These are phyloP conservation scores for Kradibia gibbosae DNA, from an alignment of 1,140 invertebrate genomes.

Conservation along the genomic window DNA sequence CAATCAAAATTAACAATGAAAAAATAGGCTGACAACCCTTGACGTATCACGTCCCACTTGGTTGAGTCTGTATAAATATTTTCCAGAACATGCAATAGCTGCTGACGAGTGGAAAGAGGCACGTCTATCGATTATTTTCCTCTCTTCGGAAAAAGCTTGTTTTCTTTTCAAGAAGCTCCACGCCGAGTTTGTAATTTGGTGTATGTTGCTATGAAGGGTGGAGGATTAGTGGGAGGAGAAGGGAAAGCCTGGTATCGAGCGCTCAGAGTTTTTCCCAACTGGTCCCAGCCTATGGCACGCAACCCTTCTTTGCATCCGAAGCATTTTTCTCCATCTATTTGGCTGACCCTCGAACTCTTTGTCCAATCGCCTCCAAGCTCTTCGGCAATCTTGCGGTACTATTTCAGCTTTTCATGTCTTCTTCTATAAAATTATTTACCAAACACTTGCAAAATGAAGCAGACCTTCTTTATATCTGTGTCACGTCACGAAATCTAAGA, in stretches of 20 bases:
- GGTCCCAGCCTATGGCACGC: background rate
- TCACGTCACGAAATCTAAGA: background rate
- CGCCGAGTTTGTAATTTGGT: conserved; percentile 44
- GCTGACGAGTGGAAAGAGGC: background rate
- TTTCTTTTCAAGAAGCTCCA: conserved; percentile 28
- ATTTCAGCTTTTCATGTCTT: background rate
- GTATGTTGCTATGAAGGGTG: background rate
- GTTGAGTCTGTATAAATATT: conserved; percentile 39
- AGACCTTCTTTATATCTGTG: background rate
- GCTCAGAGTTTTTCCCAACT: background rate
- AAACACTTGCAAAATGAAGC: background rate
- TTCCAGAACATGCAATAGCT: conserved; percentile 15
- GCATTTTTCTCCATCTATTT: conserved; percentile 14
- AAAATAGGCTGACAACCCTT: background rate
- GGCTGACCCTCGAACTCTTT: background rate
- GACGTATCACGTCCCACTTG: background rate
- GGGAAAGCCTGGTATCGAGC: conserved; percentile 29
- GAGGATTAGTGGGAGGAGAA: background rate
- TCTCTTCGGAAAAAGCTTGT: conserved; percentile 26
- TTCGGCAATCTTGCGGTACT: background rate
- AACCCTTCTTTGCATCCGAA: conserved; percentile 43
- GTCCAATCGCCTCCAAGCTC: background rate
- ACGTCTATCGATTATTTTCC: conserved; percentile 52
- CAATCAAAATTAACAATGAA: background rate
- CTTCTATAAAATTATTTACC: background rate